Evolutionary conservation across 1,140 invertebrate species (phyloP).

Genomic region (Caenorhabditis inopinata): DNA sequence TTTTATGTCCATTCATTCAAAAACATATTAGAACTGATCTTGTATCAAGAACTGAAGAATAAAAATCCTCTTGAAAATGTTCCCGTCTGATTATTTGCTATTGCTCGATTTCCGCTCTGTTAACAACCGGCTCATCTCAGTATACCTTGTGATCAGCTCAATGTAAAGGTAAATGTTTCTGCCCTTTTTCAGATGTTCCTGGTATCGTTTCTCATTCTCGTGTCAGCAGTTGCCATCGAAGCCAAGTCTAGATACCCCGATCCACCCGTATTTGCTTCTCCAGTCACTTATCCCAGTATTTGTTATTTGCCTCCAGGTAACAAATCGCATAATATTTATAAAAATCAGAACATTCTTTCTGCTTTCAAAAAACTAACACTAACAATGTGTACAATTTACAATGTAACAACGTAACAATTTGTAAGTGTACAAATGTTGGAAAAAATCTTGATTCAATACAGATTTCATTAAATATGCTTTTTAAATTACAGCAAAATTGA

Average conservation of each 20-base stretch:
- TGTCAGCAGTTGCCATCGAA: background rate
- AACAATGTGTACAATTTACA: too few relatives aligned
- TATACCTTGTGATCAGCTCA: background rate
- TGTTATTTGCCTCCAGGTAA: conserved; percentile 47
- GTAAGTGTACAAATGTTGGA: too few relatives aligned
- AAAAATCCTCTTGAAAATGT: background rate
- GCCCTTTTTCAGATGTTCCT: background rate
- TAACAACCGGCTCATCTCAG: conserved; percentile 21
- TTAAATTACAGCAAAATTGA: too few relatives aligned
- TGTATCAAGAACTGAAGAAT: background rate
- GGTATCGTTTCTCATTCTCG: background rate
- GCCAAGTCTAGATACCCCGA: conserved; percentile 27
- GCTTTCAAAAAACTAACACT: too few relatives aligned
- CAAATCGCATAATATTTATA: too few relatives aligned
- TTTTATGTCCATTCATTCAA: background rate
- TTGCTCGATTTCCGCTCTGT: conserved; percentile 6
- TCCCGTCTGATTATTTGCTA: conserved; percentile 27
- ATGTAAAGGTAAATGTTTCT: background rate
- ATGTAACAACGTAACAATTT: too few relatives aligned
- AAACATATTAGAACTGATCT: background rate
- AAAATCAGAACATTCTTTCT: too few relatives aligned
- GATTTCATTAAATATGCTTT: too few relatives aligned
- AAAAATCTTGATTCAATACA: too few relatives aligned
- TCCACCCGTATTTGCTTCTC: conserved; percentile 41
- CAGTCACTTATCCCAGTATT: conserved; percentile 41